A percentile compares a stretch with the other conserved stretches of the same genome.
phyloP scores from a whole-genome alignment of 2,888 invertebrate genomes.

The Stictocephala bisonia region DNA sequence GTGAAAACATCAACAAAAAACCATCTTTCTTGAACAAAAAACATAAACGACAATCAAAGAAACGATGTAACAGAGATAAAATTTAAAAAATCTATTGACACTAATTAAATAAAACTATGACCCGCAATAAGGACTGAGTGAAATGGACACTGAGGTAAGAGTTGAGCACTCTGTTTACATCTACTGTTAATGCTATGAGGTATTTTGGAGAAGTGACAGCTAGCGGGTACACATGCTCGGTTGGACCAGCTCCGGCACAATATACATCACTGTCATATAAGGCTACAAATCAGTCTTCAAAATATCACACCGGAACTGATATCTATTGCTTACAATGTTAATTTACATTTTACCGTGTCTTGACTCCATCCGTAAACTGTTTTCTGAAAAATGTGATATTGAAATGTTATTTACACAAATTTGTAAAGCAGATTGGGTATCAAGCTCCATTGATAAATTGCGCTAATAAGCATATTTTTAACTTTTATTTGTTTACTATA shows the following conservation, averaged over 20 bases:
- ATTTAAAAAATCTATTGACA: slow-evolving; percentile 22
- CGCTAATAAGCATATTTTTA: too few relatives aligned
- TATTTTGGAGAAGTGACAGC: neutral
- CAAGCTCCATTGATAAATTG: too few relatives aligned
- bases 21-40: slow-evolving; percentile 12
- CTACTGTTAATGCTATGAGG: slow-evolving; percentile 35
- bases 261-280: slow-evolving; percentile 48
- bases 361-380: too few relatives aligned
- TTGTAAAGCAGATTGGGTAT: too few relatives aligned
- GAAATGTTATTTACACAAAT: too few relatives aligned
- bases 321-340: neutral
- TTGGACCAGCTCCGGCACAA: slow-evolving; percentile 12
- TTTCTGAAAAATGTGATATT: too few relatives aligned
- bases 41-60: slow-evolving; percentile 14
- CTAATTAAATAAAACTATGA: slow-evolving; percentile 21
- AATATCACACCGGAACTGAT: slow-evolving; percentile 42
- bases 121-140: slow-evolving; percentile 34
- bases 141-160: slow-evolving; percentile 3
- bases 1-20: slow-evolving; percentile 31
- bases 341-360: too few relatives aligned
- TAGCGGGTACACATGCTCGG: neutral
- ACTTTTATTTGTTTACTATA: too few relatives aligned
- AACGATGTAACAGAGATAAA: slow-evolving; percentile 13
- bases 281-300: slow-evolving; percentile 55
- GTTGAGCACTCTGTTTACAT: slow-evolving; percentile 19